Evolutionary conservation across 92 coral and sea anemone genomes (phyloP).

Genomic region (Actinostola sp.): DNA sequence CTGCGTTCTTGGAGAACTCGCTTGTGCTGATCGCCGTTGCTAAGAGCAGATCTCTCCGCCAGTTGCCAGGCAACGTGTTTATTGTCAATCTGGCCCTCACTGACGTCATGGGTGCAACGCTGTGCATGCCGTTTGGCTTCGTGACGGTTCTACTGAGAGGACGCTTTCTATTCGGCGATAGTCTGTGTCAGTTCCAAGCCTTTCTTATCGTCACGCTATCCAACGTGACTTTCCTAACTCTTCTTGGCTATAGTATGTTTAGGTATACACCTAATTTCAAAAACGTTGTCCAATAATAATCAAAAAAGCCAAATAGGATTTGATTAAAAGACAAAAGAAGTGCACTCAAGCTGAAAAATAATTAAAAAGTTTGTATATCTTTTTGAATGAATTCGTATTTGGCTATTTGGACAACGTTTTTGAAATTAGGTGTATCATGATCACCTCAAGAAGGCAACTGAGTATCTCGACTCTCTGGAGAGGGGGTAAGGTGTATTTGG

Average conservation of each 20-base stretch:
- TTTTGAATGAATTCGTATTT: no score
- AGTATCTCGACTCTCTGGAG: conserved; percentile 48
- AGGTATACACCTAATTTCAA: no score
- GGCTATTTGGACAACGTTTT: no score
- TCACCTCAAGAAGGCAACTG: conserved; percentile 60
- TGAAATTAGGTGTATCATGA: no score
- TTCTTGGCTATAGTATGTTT: conserved; percentile 64
- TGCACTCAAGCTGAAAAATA: no score
- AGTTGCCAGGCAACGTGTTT: conserved; percentile 70
- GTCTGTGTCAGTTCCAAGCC: conserved; percentile 59
- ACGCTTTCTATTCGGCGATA: conserved; percentile 56
- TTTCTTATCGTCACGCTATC: conserved; percentile 56
- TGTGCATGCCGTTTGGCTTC: conserved; percentile 65
- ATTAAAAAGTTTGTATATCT: no score
- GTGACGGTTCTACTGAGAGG: conserved; percentile 53
- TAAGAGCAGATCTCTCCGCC: conserved; percentile 59
- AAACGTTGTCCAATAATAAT: no score
- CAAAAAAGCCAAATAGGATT: no score
- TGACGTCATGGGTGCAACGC: conserved; percentile 60
- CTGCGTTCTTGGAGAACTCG: conserved; percentile 68
- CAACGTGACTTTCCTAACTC: conserved; percentile 64
- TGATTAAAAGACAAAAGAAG: no score
- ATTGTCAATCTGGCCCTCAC: conserved; percentile 72
- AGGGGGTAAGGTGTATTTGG: conserved; percentile 47
- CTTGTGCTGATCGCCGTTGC: conserved; percentile 67